Evolutionary conservation across 2,113 vertebrate species (phyloP).

Genomic region (Sinocyclocheilus rhinocerous): DNA sequence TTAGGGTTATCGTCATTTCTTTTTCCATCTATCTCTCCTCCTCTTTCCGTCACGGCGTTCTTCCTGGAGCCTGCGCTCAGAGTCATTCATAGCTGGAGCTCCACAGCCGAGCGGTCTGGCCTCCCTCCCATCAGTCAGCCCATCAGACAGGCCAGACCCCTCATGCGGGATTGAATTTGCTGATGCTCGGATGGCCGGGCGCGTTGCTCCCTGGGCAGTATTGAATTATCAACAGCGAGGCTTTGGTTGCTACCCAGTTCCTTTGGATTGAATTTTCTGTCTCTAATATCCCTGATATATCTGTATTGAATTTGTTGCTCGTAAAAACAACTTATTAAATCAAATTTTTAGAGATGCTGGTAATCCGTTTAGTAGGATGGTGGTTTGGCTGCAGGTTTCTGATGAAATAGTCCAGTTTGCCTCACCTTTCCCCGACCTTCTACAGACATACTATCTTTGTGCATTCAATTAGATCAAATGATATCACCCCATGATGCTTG

Average conservation of each 20-base stretch:
- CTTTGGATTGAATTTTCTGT: slow-evolving; percentile 62
- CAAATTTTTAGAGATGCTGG: slow-evolving; percentile 68
- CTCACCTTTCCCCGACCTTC: slow-evolving; percentile 8
- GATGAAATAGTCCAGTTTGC: slow-evolving; percentile 53
- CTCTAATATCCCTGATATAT: slow-evolving; percentile 64
- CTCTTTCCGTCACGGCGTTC: background rate
- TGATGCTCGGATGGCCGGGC: slow-evolving; percentile 47
- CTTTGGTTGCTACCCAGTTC: slow-evolving; percentile 44
- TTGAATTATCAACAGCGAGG: slow-evolving; percentile 57
- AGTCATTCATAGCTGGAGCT: slow-evolving; percentile 39
- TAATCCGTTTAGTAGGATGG: slow-evolving; percentile 64
- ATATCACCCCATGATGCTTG: slow-evolving; percentile 58
- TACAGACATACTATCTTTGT: slow-evolving; percentile 36
- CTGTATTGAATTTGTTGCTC: slow-evolving; percentile 67
- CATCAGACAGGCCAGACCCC: slow-evolving; percentile 49
- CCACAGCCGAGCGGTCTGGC: slow-evolving; percentile 41
- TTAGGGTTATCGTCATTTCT: background rate
- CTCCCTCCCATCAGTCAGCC: slow-evolving; percentile 53
- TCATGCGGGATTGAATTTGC: slow-evolving; percentile 62
- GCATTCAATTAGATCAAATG: slow-evolving; percentile 65
- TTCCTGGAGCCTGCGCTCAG: background rate
- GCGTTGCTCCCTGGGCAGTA: slow-evolving; percentile 55
- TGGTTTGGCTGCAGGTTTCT: slow-evolving; percentile 38
- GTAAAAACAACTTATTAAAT: slow-evolving; percentile 72
- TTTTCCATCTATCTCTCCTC: slow-evolving; percentile 5